Percentiles rank a stretch among this genome's conserved stretches.
phyloP scores from a whole-genome alignment of 2,797 vertebrate species.

The Gadopsis bispinosus region DNA sequence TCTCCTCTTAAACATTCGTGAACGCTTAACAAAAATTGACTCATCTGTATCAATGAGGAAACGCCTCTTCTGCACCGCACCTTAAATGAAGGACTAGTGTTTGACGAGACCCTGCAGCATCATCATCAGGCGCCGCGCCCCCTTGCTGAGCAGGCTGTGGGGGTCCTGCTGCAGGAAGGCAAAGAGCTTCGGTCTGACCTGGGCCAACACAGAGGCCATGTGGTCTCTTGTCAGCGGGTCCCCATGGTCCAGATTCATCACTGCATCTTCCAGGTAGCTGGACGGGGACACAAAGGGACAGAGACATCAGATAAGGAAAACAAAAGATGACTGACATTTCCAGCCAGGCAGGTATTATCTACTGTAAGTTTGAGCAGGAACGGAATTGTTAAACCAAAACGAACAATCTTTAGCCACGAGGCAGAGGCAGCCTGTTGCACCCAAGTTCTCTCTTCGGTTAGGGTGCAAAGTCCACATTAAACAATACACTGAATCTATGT shows the following conservation, averaged over 20 bases:
- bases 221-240: constrained; percentile 98
- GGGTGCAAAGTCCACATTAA: too few relatives aligned
- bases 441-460: too few relatives aligned
- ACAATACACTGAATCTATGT: too few relatives aligned
- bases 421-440: too few relatives aligned
- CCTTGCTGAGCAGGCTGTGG: constrained; percentile 90
- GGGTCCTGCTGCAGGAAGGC: constrained; percentile 94
- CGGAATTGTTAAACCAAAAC: not conserved
- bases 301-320: not conserved
- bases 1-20: constrained; percentile 21
- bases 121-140: constrained; percentile 94
- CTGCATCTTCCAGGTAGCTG: constrained; percentile 96
- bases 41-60: not conserved
- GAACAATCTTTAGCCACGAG: too few relatives aligned
- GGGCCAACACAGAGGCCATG: constrained; percentile 94
- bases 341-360: not conserved
- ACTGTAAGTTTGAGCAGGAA: not conserved
- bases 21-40: constrained; percentile 6
- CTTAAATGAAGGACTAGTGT: constrained; percentile 73
- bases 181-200: constrained; percentile 94
- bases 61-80: not conserved
- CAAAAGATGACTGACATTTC: not conserved
- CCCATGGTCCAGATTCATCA: constrained; percentile 96
- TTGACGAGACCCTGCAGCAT: constrained; percentile 95
- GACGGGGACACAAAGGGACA: not conserved